Conservation (phyloP, 92 coral and sea anemone species). For the Paragorgia papillata region DNA sequence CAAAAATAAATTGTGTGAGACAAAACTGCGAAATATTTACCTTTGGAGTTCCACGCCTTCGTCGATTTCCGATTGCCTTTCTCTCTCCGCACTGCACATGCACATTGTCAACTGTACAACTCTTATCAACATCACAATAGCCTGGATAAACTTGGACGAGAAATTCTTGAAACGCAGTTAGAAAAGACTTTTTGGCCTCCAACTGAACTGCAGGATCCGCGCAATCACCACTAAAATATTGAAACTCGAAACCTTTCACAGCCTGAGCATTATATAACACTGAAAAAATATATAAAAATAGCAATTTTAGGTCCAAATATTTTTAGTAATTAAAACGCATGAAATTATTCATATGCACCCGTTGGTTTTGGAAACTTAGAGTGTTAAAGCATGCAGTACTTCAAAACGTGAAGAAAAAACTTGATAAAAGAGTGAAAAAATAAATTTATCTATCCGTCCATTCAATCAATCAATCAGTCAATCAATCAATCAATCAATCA, state of each 20-base stretch:
- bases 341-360: no score
- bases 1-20: no score
- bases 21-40: no score
- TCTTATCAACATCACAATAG: slow-evolving; percentile 62
- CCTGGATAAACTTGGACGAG: slow-evolving; percentile 61
- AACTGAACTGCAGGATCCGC: slow-evolving; percentile 68
- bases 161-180: slow-evolving; percentile 51
- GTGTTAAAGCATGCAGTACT: no score
- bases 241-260: slow-evolving; percentile 89
- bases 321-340: no score
- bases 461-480: no score
- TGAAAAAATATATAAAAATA: neutral
- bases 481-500: no score
- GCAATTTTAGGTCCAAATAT: no score
- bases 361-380: no score
- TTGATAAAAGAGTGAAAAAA: no score
- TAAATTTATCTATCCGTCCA: no score
- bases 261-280: slow-evolving; percentile 56
- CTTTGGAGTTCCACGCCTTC: slow-evolving; percentile 48
- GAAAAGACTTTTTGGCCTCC: slow-evolving; percentile 74
- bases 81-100: slow-evolving; percentile 68
- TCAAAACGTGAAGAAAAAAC: no score
- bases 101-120: slow-evolving; percentile 72
- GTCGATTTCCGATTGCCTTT: slow-evolving; percentile 29
- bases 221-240: slow-evolving; percentile 87